Percentiles rank a stretch among this genome's conserved stretches.
Evolutionary conservation across 2,113 vertebrate genomes (phyloP).

Genomic region (Corythaixoides concolor): DNA sequence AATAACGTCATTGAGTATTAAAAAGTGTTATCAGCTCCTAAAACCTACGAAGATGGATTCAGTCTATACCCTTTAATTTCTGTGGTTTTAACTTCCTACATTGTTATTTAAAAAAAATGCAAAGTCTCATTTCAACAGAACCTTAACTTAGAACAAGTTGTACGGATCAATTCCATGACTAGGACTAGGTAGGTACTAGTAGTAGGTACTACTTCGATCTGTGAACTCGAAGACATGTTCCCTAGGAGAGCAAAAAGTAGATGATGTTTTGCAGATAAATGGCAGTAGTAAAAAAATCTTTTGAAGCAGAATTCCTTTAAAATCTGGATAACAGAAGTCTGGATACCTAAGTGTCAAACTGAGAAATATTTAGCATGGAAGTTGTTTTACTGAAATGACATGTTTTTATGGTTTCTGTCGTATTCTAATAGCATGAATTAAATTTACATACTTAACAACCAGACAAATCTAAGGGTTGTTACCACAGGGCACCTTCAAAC

Average conservation of each 20-base stretch:
- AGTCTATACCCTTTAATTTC: not conserved
- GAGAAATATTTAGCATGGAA: not conserved
- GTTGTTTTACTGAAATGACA: not conserved
- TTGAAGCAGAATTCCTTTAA: not conserved
- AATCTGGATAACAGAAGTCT: not conserved
- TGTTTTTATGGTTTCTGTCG: not conserved
- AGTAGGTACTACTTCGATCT: not conserved
- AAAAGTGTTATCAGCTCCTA: not conserved
- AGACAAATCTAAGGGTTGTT: not conserved
- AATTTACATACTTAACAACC: not conserved
- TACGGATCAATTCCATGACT: fast-evolving
- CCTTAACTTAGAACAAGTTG: not conserved
- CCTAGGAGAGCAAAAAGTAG: not conserved
- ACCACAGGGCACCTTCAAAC: not conserved
- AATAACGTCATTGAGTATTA: not conserved
- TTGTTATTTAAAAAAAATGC: not conserved
- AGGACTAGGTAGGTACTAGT: not conserved
- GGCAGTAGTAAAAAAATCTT: not conserved
- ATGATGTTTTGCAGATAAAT: not conserved
- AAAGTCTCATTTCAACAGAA: not conserved
- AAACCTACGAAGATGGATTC: not conserved
- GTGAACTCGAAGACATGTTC: not conserved
- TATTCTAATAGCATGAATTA: not conserved
- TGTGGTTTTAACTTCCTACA: not conserved
- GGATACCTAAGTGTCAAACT: not conserved